phyloP scores from a whole-genome alignment of 2,888 invertebrate species.

The Perdita meconis region DNA sequence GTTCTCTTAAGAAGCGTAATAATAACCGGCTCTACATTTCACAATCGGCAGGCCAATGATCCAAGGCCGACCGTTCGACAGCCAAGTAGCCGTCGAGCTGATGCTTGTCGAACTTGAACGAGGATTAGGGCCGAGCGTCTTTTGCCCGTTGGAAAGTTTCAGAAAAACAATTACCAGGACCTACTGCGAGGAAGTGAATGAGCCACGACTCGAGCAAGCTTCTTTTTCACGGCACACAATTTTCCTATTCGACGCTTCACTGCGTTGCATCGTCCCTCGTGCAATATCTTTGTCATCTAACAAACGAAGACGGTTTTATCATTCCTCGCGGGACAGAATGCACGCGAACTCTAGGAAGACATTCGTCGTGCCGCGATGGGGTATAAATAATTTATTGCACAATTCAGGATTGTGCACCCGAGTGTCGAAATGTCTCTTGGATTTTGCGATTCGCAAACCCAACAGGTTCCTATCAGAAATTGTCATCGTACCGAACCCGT shows the following conservation, averaged over 20 bases:
- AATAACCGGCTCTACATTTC: constrained; percentile 47
- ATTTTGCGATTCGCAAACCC: neutral
- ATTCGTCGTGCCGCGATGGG: no score
- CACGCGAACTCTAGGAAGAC: no score
- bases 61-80: constrained; percentile 34
- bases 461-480: constrained; percentile 10
- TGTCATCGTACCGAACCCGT: constrained; percentile 20
- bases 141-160: neutral
- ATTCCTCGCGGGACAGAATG: no score
- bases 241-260: neutral
- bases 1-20: constrained; percentile 36
- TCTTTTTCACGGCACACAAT: neutral
- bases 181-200: neutral
- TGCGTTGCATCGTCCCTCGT: no score
- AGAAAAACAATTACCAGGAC: neutral
- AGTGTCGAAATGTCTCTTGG: neutral
- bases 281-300: no score
- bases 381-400: no score
- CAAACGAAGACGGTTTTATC: no score
- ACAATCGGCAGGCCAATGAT: constrained; percentile 38
- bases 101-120: constrained; percentile 42
- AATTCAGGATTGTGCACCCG: no score
- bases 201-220: neutral
- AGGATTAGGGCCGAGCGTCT: constrained; percentile 17
- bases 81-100: constrained; percentile 16